Evolutionary conservation across 2,113 vertebrate genomes (phyloP).

Genomic region (Chaetura pelagica): DNA sequence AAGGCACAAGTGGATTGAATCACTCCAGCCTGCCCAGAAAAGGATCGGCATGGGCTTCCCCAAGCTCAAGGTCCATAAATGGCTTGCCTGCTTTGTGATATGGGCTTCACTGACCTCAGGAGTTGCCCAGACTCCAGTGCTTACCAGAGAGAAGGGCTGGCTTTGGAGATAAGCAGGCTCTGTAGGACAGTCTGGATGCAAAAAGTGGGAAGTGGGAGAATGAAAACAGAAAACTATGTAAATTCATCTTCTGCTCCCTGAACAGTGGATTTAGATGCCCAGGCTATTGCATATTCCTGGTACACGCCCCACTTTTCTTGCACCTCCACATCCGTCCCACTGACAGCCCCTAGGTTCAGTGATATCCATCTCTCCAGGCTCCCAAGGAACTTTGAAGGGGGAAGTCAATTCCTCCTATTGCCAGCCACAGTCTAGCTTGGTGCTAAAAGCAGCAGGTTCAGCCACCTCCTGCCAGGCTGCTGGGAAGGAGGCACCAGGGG

Average conservation of each 20-base stretch:
- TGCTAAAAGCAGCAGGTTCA: not conserved
- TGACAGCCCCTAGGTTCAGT: not conserved
- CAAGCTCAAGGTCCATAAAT: rapidly evolving
- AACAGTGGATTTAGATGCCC: not conserved
- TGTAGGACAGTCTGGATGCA: not conserved
- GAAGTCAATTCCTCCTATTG: too few species aligned
- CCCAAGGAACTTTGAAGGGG: not conserved
- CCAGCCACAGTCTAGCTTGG: too few species aligned
- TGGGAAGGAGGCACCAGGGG: not conserved
- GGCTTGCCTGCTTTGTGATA: not conserved
- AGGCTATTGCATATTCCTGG: rapidly evolving
- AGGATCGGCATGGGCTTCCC: rapidly evolving
- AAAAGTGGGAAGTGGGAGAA: not conserved
- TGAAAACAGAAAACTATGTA: not conserved
- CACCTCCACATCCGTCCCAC: not conserved
- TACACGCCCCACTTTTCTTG: rapidly evolving
- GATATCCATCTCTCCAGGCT: not conserved
- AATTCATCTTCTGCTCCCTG: not conserved
- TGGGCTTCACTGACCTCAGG: not conserved
- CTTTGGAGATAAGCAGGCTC: not conserved
- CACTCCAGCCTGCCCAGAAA: not conserved
- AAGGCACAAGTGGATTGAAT: not conserved
- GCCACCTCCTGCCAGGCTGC: not conserved
- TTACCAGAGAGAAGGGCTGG: not conserved
- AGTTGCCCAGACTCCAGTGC: not conserved